Percentiles rank a stretch among this genome's conserved stretches.
These are phyloP conservation scores for Lanistes nyassanus DNA, from an alignment of 1,140 invertebrate species.

Conservation along the genomic window DNA sequence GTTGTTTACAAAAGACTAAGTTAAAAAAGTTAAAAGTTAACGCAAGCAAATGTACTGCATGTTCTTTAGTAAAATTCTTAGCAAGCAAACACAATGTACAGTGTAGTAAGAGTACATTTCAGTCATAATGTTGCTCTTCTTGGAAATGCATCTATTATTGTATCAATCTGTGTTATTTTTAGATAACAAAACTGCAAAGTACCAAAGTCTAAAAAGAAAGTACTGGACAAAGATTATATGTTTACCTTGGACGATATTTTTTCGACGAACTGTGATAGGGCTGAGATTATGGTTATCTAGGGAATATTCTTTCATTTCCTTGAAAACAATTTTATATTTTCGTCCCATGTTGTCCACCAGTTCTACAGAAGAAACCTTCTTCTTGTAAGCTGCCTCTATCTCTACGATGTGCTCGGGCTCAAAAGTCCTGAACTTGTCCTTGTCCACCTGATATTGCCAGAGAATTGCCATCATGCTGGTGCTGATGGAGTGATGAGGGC, in stretches of 20 bases:
- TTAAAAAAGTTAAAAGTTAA: no score
- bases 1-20: no score
- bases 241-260: constrained; percentile 2
- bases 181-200: no score
- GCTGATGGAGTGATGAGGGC: not conserved
- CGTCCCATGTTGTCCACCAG: constrained; percentile 11
- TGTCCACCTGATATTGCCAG: constrained; percentile 20
- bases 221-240: no score
- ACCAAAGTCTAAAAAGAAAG: no score
- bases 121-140: no score
- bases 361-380: not conserved
- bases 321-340: constrained; percentile 13
- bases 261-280: constrained; percentile 12
- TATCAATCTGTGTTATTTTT: no score
- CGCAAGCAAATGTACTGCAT: no score
- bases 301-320: constrained; percentile 12
- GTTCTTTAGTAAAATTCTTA: no score
- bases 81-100: no score
- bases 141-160: no score
- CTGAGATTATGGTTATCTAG: not conserved
- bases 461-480: constrained; percentile 11
- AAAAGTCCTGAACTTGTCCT: constrained; percentile 21
- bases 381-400: constrained; percentile 24
- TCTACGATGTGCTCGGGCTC: not conserved
- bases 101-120: no score